Conservation (phyloP, 2,113 vertebrate genomes). For the Ailuropoda melanoleuca region DNA sequence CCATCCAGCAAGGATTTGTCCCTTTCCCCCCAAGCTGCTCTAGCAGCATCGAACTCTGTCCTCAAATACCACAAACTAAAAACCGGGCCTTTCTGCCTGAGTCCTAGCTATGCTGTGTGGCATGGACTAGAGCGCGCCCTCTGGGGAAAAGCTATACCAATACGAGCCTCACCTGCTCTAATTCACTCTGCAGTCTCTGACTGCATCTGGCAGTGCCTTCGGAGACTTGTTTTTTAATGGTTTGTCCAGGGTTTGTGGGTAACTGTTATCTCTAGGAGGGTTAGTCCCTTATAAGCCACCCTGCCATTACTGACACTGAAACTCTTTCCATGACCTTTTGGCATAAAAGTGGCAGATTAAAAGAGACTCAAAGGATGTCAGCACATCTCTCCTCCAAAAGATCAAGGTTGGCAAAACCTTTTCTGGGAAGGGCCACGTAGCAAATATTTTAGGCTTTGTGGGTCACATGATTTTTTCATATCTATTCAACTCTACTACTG, state of each 20-base stretch:
- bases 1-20: not conserved
- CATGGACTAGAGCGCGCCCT: rapidly evolving
- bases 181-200: not conserved
- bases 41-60: not conserved
- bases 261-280: not conserved
- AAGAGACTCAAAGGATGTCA: not conserved
- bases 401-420: not conserved
- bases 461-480: not conserved
- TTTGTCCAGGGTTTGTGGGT: not conserved
- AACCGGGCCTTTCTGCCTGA: not conserved
- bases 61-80: not conserved
- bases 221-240: not conserved
- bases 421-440: not conserved
- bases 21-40: not conserved
- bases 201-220: not conserved
- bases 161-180: rapidly evolving
- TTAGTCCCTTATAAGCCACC: not conserved
- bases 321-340: not conserved
- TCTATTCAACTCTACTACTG: not conserved
- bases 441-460: not conserved
- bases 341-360: not conserved
- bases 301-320: not conserved
- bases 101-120: not conserved
- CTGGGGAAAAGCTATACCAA: not conserved
- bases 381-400: not conserved